Conservation (phyloP, 2,113 vertebrate species). For the Gambusia holbrooki region DNA sequence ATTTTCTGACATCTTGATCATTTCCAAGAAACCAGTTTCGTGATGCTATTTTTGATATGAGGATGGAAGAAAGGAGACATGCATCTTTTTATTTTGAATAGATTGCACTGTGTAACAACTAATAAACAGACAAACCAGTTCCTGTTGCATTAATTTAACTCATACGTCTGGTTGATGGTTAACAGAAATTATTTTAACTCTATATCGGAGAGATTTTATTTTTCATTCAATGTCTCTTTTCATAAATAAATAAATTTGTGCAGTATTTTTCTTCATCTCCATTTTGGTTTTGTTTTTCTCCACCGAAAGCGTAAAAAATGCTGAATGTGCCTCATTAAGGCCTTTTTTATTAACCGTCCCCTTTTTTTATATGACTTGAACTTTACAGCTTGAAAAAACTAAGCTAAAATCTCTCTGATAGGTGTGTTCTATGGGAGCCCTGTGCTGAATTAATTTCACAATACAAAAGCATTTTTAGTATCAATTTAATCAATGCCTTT, state of each 20-base stretch:
- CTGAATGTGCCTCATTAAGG: not conserved
- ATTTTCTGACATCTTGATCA: too few species aligned
- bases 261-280: not conserved
- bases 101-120: too few species aligned
- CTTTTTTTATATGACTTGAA: not conserved
- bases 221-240: not conserved
- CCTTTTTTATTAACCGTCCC: not conserved
- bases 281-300: not conserved
- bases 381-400: too few species aligned
- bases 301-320: not conserved
- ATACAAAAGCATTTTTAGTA: not conserved
- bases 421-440: not conserved
- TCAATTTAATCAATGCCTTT: conserved; percentile 1
- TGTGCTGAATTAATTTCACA: not conserved
- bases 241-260: not conserved
- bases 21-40: too few species aligned
- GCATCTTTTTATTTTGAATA: too few species aligned
- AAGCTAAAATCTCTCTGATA: not conserved
- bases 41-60: too few species aligned
- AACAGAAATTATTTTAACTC: too few species aligned
- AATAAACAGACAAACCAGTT: too few species aligned
- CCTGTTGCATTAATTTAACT: too few species aligned
- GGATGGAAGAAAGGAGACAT: too few species aligned
- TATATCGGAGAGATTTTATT: too few species aligned
- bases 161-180: too few species aligned